Base-by-base conservation (phyloP, 2,888 invertebrate species). In the Zonitis immaculata region DNA sequence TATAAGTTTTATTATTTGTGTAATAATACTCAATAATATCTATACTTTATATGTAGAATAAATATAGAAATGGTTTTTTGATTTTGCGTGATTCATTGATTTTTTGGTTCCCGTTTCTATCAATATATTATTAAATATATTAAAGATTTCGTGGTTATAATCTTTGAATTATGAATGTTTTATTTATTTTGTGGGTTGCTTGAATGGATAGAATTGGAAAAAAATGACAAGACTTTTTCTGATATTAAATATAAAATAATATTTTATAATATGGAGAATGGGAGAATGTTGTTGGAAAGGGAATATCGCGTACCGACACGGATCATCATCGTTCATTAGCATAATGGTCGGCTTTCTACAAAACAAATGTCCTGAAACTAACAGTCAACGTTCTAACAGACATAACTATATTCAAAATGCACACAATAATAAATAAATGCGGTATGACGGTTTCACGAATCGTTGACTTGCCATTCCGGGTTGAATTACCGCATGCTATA, bases 291-390 rank as follows among this genome's bases (percentile, higher is more conserved):
- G n/a, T n/a, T n/a, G n/a, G 59, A 39, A 64, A 60, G 65, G 69
- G 67, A 66, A 69, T 67, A 65, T 68, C 68, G 65, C 67, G 57
- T 60, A 57, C 57, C 60, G 69, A 67, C 63, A 69, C 68, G 68
- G 66, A 64, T 65, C 64, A 68, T 67, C 67, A 68, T 62, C 62
- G 64, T 65, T 69, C 67, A 68, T 69, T 69, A 68, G 67, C 69
- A 69, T 69, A 69, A 69, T 68, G 66, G 67, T 55, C 58, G 63
- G 51, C 59, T 61, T 61, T 58, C 56, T 58, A 54, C 59, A 56
- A 54, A 57, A 60, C 60, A 61, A 64, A 64, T 62, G 59, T 59
- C 62, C 59, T 53, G 58, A 54, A 60, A 59, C 59, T 59, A 52
- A 55, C 58, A 52, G 53, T 55, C 51, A 48, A 30, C 52, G 47